These are phyloP conservation scores for Solea senegalensis DNA, from an alignment of 2,113 vertebrate species.

Conservation along the genomic window DNA sequence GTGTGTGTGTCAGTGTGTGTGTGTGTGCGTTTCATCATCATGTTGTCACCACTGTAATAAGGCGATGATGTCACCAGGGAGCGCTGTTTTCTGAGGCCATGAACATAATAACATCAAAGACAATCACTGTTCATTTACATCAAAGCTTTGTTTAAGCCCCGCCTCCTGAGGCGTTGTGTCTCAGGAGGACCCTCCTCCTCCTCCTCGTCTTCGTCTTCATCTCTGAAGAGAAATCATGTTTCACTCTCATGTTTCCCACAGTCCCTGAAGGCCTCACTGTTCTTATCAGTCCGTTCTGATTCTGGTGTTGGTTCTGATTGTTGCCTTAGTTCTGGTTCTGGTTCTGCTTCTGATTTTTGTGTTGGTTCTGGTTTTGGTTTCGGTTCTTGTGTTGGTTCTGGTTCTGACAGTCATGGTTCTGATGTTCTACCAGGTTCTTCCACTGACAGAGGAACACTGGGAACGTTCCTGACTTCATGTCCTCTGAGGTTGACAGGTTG, in stretches of 20 bases:
- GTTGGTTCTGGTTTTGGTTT: too few relatives aligned
- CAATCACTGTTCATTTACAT: conserved; percentile 68
- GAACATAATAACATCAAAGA: conserved; percentile 70
- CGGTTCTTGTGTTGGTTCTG: too few relatives aligned
- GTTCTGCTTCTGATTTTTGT: too few relatives aligned
- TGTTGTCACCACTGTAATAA: conserved; percentile 63
- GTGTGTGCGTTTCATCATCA: conserved; percentile 62
- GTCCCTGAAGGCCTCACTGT: conserved; percentile 31
- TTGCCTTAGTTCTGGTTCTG: too few relatives aligned
- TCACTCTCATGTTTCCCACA: conserved; percentile 15
- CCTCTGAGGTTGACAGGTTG: too few relatives aligned
- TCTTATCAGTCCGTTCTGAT: too few relatives aligned
- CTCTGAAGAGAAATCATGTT: conserved; percentile 36
- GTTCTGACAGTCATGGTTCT: too few relatives aligned
- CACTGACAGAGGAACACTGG: too few relatives aligned
- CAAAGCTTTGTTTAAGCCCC: neutral
- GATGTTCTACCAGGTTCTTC: too few relatives aligned
- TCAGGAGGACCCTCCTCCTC: conserved; percentile 25
- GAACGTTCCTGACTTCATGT: too few relatives aligned
- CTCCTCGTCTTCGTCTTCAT: neutral
- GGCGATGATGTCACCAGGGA: conserved; percentile 57
- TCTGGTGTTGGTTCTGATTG: too few relatives aligned
- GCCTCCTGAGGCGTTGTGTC: conserved; percentile 42
- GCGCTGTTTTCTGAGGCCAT: conserved; percentile 61
- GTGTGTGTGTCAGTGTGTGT: conserved; percentile 35